Evolutionary conservation across 2,113 vertebrate genomes (phyloP).

Genomic region (Alexandromys fortis): DNA sequence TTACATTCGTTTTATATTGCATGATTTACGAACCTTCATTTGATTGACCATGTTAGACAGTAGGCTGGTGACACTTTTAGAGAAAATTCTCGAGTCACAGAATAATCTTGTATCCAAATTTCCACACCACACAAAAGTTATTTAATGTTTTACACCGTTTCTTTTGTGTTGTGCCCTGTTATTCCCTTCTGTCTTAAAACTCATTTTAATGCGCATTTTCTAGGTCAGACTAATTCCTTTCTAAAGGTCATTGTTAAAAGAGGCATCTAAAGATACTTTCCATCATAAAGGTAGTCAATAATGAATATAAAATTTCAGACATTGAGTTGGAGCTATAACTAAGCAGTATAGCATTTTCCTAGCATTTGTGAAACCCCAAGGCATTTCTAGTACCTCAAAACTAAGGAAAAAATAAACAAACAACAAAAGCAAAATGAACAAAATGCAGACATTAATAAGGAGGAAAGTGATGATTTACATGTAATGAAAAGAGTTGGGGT

Average conservation of each 20-base stretch:
- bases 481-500: not conserved
- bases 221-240: not conserved
- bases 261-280: not conserved
- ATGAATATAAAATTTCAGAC: not conserved
- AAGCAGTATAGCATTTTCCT: not conserved
- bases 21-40: not conserved
- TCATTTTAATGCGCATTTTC: not conserved
- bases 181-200: not conserved
- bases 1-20: not conserved
- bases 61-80: not conserved
- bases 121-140: not conserved
- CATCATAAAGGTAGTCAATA: not conserved
- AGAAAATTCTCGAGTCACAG: not conserved
- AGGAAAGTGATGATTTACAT: not conserved
- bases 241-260: not conserved
- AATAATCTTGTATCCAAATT: not conserved
- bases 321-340: not conserved
- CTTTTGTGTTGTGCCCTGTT: not conserved
- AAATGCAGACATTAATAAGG: not conserved
- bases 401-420: not conserved
- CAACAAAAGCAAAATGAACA: not conserved
- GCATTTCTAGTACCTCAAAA: not conserved
- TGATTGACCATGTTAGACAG: not conserved
- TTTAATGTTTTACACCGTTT: not conserved
- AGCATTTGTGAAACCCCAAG: not conserved